phyloP scores from a whole-genome alignment of 2,888 invertebrate genomes.

The Drosophila mimetica region DNA sequence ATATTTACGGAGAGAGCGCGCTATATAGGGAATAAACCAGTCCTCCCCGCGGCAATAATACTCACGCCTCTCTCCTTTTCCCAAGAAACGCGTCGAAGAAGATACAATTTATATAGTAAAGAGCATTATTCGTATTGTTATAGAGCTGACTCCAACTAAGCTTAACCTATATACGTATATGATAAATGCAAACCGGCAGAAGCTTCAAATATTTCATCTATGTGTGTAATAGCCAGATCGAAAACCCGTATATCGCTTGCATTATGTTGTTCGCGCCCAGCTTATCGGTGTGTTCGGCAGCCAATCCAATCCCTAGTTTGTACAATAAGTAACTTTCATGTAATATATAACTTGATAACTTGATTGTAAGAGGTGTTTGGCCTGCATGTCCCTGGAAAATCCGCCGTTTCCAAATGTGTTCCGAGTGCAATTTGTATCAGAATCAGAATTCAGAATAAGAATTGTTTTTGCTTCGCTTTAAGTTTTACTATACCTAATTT shows the following conservation, averaged over 20 bases:
- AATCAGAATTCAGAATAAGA: conserved; percentile 7
- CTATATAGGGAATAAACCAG: conserved; percentile 1
- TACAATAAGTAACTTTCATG: conserved; percentile 43
- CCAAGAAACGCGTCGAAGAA: no score
- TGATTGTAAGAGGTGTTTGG: conserved; percentile 27
- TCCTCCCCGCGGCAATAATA: conserved; percentile 34
- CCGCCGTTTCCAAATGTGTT: conserved; percentile 45
- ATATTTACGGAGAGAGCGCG: conserved; percentile 25
- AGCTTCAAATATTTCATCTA: conserved; percentile 1
- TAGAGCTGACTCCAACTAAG: conserved; percentile 34
- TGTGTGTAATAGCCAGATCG: conserved; percentile 18
- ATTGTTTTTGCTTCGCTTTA: conserved; percentile 16
- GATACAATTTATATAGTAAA: no score
- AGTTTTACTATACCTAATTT: conserved; percentile 21
- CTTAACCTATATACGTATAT: conserved; percentile 35
- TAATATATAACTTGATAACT: conserved; percentile 32
- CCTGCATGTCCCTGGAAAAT: conserved; percentile 4
- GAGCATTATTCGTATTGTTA: conserved; percentile 14
- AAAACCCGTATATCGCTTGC: conserved; percentile 20
- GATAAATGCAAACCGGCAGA: conserved; percentile 1
- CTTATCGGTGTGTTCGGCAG: conserved; percentile 10
- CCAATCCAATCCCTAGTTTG: conserved; percentile 31
- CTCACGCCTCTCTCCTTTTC: no score
- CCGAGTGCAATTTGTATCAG: conserved; percentile 13
- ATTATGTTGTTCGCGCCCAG: conserved; percentile 21